These are phyloP conservation scores for Muscicapa comitata DNA, from an alignment of 2,797 vertebrate species.

Conservation along the genomic window DNA sequence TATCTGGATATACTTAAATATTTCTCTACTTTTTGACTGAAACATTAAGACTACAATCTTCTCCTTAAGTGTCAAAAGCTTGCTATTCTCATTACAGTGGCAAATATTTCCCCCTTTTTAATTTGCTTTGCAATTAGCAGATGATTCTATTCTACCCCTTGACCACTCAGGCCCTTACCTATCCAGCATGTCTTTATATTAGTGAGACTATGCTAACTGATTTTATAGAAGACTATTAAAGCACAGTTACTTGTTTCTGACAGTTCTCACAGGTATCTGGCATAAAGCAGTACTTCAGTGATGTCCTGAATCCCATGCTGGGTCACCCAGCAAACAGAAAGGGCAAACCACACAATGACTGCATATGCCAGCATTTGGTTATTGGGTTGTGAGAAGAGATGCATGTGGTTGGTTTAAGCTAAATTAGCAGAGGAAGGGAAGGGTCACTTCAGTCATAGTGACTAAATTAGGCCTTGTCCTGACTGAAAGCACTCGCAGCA, in stretches of 20 bases:
- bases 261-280: background rate
- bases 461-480: background rate
- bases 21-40: background rate
- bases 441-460: background rate
- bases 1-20: background rate
- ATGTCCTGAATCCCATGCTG: background rate
- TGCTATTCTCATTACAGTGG: background rate
- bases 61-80: background rate
- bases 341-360: background rate
- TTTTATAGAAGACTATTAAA: background rate
- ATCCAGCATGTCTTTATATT: background rate
- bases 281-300: background rate
- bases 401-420: background rate
- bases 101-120: accelerated
- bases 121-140: background rate
- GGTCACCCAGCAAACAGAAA: background rate
- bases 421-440: background rate
- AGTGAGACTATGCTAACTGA: background rate
- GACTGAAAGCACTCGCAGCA: background rate
- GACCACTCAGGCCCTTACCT: background rate
- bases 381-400: background rate
- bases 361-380: background rate
- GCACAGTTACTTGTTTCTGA: background rate
- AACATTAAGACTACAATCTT: background rate
- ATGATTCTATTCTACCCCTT: background rate